These are phyloP conservation scores for Xanthorhoe spadicearia DNA, from an alignment of 2,888 invertebrate species.

Conservation along the genomic window DNA sequence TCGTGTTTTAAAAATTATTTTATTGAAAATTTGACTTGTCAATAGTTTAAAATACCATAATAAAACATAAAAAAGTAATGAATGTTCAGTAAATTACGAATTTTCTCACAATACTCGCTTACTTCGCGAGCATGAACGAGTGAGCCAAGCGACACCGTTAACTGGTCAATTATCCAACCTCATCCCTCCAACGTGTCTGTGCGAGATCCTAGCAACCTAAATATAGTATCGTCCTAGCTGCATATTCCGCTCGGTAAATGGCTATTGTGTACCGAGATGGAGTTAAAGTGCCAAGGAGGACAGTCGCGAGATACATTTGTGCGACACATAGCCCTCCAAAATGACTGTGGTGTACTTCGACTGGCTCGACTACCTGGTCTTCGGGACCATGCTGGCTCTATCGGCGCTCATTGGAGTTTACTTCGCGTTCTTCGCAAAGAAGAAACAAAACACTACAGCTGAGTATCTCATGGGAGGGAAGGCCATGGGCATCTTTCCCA, in stretches of 20 bases:
- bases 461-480: slow-evolving; percentile 91
- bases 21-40: too few species aligned
- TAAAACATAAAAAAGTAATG: too few species aligned
- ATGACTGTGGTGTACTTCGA: slow-evolving; percentile 83
- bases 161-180: slow-evolving; percentile 68
- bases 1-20: too few species aligned
- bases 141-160: slow-evolving; percentile 56
- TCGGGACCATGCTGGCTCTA: slow-evolving; percentile 86
- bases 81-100: too few species aligned
- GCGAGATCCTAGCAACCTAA: slow-evolving; percentile 74
- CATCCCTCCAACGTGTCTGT: slow-evolving; percentile 67
- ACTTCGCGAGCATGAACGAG: slow-evolving; percentile 18
- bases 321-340: slow-evolving; percentile 16
- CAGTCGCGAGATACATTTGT: slow-evolving; percentile 56
- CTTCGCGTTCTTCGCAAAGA: slow-evolving; percentile 88
- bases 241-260: slow-evolving; percentile 67
- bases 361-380: slow-evolving; percentile 87
- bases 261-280: slow-evolving; percentile 67
- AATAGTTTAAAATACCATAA: too few species aligned
- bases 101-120: not conserved
- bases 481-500: slow-evolving; percentile 91
- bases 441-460: slow-evolving; percentile 88
- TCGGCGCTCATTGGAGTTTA: slow-evolving; percentile 89
- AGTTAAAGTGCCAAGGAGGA: slow-evolving; percentile 61
- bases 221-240: slow-evolving; percentile 67